phyloP scores from a whole-genome alignment of 30 jellyfish, hydroid and myxozoan genomes.

The Pseudorhiza aurosa region DNA sequence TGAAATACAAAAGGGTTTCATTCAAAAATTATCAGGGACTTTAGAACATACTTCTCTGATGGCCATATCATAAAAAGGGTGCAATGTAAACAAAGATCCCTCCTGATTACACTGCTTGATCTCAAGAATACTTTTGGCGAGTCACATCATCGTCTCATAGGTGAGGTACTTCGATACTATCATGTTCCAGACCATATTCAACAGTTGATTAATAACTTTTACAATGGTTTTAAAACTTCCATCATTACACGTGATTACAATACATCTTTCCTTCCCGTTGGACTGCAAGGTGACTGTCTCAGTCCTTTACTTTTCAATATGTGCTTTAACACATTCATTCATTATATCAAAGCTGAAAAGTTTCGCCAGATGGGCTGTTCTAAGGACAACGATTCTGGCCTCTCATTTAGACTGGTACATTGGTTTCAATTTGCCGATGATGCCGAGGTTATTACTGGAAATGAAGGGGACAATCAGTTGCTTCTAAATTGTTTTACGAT shows the following conservation, averaged over 20 bases:
- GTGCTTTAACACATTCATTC: slow-evolving; percentile 25
- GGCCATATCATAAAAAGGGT: slow-evolving; percentile 26
- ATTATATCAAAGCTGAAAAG: slow-evolving; percentile 5
- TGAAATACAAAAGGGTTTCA: slow-evolving; percentile 15
- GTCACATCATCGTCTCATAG: neutral
- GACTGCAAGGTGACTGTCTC: slow-evolving; percentile 44
- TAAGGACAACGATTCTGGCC: neutral
- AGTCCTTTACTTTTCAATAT: slow-evolving; percentile 23
- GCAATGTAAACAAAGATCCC: slow-evolving; percentile 9
- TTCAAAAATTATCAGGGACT: slow-evolving; percentile 6
- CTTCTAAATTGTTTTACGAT: slow-evolving; percentile 27
- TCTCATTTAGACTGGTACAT: neutral
- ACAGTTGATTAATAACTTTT: neutral
- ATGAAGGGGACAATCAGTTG: slow-evolving; percentile 12
- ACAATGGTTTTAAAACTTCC: slow-evolving; percentile 5
- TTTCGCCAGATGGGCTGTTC: slow-evolving; percentile 16
- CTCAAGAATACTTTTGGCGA: slow-evolving; percentile 25
- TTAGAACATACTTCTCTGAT: slow-evolving; percentile 22
- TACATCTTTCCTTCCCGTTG: neutral
- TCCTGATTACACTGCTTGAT: slow-evolving; percentile 16
- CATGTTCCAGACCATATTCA: neutral
- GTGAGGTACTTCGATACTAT: neutral
- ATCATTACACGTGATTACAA: slow-evolving; percentile 1
- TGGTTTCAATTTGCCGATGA: slow-evolving; percentile 42
- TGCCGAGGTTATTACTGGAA: slow-evolving; percentile 25